Conservation (phyloP, 2,888 invertebrate genomes). For the Myopa tessellatipennis region DNA sequence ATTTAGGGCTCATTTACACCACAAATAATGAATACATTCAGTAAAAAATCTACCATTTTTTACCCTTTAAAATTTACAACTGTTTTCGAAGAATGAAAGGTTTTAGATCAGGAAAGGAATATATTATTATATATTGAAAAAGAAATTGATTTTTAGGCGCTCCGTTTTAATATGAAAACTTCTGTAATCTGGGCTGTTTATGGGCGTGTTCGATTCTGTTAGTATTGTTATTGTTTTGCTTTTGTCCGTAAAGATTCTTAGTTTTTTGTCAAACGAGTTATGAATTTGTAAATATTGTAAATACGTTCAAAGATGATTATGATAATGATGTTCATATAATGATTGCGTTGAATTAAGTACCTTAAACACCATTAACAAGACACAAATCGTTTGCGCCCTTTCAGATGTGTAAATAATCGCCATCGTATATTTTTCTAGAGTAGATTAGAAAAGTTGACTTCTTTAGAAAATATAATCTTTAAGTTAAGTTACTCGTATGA, state of each 20-base stretch:
- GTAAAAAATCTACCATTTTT: too few relatives aligned
- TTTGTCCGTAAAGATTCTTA: background rate
- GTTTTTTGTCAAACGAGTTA: background rate
- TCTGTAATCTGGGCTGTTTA: too few relatives aligned
- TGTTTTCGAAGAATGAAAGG: too few relatives aligned
- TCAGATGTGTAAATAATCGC: background rate
- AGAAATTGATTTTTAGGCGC: too few relatives aligned
- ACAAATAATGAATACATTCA: too few relatives aligned
- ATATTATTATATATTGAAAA: too few relatives aligned
- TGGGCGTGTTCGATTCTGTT: too few relatives aligned
- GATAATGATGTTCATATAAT: background rate
- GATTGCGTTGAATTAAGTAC: background rate
- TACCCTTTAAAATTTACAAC: too few relatives aligned
- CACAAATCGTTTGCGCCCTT: background rate
- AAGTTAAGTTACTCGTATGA: background rate
- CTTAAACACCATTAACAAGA: background rate
- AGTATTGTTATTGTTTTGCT: background rate
- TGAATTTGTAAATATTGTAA: conserved; percentile 12
- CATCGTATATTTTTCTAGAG: background rate
- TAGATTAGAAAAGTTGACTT: background rate
- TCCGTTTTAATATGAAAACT: too few relatives aligned
- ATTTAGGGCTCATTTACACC: too few relatives aligned
- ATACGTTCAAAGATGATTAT: background rate
- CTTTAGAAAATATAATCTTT: conserved; percentile 5
- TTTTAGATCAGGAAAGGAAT: too few relatives aligned